A percentile compares a stretch with the other conserved stretches of the same genome.
phyloP scores from a whole-genome alignment of 2,113 vertebrate species.

The Antechinus flavipes region DNA sequence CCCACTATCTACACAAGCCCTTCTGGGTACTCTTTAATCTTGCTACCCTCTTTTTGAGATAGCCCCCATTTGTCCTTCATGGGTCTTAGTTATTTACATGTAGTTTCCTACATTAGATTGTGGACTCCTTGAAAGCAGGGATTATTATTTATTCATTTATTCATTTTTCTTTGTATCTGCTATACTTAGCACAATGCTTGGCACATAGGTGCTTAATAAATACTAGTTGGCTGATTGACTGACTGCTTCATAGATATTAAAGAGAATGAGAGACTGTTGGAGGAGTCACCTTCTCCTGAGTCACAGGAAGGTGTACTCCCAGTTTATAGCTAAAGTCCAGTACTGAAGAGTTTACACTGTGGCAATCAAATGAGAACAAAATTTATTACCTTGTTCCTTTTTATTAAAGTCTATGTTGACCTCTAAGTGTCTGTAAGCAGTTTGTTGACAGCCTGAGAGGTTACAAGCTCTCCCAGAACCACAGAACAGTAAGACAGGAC shows the following conservation, averaged over 20 bases:
- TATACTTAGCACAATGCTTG: not conserved
- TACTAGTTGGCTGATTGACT: not conserved
- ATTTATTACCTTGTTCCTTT: not conserved
- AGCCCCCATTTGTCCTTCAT: too few relatives aligned
- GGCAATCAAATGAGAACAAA: not conserved
- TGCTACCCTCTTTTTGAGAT: too few relatives aligned
- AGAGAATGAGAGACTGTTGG: not conserved
- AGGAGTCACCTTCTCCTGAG: not conserved
- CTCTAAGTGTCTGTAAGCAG: not conserved
- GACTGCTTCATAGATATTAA: not conserved
- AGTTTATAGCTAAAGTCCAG: conserved; percentile 35
- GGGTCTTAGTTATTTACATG: too few relatives aligned
- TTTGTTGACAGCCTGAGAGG: not conserved
- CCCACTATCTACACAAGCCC: too few relatives aligned
- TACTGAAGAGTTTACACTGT: not conserved
- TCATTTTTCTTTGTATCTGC: not conserved
- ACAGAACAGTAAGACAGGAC: not conserved
- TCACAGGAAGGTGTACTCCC: not conserved
- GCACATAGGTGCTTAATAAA: not conserved
- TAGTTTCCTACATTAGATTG: too few relatives aligned
- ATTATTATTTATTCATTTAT: too few relatives aligned
- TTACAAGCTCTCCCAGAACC: not conserved
- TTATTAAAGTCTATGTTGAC: not conserved
- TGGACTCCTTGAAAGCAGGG: not conserved
- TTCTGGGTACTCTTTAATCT: too few relatives aligned